These are phyloP conservation scores for Panthera uncia DNA, from an alignment of 2,113 vertebrate species.

Conservation along the genomic window DNA sequence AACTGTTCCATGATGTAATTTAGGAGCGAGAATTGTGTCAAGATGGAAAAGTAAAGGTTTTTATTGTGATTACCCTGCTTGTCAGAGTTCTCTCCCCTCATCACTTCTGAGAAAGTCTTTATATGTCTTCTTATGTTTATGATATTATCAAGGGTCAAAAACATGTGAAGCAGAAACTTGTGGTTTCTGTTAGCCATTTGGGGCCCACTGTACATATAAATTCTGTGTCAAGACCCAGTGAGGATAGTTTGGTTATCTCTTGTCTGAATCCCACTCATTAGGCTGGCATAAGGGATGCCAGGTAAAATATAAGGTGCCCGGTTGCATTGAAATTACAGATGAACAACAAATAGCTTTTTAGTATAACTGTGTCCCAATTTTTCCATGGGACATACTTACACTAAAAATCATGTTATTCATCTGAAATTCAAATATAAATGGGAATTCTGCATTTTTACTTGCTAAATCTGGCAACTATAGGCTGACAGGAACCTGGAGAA, in stretches of 20 bases:
- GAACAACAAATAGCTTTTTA: neutral
- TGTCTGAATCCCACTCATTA: neutral
- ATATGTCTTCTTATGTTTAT: neutral
- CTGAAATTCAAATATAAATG: constrained; percentile 6
- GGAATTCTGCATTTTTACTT: neutral
- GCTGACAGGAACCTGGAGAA: neutral
- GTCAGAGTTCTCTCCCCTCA: neutral
- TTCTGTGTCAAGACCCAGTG: neutral
- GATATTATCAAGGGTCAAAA: neutral
- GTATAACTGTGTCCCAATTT: neutral
- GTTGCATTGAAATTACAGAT: neutral
- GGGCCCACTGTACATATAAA: neutral
- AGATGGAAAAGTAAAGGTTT: neutral
- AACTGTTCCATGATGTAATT: constrained; percentile 55
- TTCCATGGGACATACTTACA: neutral
- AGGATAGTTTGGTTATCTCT: neutral
- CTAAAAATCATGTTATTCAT: neutral
- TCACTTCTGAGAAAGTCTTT: neutral
- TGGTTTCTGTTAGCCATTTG: neutral
- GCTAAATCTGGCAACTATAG: neutral
- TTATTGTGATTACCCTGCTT: neutral
- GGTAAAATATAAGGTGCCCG: neutral
- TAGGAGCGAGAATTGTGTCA: constrained; percentile 12
- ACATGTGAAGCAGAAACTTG: neutral
- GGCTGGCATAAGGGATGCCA: neutral